A percentile compares a stretch with the other conserved stretches of the same genome.
These are phyloP conservation scores for Ophion costatus DNA, from an alignment of 2,888 invertebrate genomes.

Conservation along the genomic window DNA sequence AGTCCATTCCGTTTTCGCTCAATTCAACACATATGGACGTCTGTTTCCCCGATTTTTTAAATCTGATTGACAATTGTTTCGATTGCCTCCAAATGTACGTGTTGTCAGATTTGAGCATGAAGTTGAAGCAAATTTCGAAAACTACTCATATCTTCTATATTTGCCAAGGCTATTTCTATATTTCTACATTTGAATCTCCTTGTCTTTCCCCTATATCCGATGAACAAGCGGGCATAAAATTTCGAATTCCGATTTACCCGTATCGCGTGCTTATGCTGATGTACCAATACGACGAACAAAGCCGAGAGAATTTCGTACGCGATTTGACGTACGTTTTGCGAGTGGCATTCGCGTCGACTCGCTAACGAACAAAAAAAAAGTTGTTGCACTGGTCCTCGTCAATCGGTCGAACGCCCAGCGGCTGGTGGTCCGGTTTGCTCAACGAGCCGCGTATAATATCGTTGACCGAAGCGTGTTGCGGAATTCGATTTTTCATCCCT, in stretches of 20 bases:
- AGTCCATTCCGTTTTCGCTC: too few species aligned
- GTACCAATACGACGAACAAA: background rate
- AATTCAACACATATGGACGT: too few species aligned
- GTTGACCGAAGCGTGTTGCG: conserved; percentile 51
- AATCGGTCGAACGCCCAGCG: conserved; percentile 33
- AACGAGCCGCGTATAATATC: conserved; percentile 60
- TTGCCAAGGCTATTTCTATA: too few species aligned
- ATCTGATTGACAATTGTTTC: too few species aligned
- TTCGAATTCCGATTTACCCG: background rate
- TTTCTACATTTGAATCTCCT: too few species aligned
- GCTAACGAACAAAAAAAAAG: conserved; percentile 12
- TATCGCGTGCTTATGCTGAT: background rate
- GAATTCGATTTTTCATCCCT: conserved; percentile 58
- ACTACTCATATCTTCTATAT: too few species aligned
- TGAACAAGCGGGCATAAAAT: background rate
- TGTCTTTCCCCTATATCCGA: too few species aligned
- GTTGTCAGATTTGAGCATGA: too few species aligned
- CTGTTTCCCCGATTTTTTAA: too few species aligned
- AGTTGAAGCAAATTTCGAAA: too few species aligned
- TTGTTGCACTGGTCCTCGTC: conserved; percentile 15
- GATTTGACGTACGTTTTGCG: conserved; percentile 22
- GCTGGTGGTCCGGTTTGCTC: conserved; percentile 30
- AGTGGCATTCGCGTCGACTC: conserved; percentile 1
- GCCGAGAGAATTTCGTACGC: background rate
- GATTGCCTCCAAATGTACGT: too few species aligned